Evolutionary conservation across 2,113 vertebrate genomes (phyloP), one percentile per base, ranked within the genome.

Genomic region (Psittacara wagleri): DNA sequence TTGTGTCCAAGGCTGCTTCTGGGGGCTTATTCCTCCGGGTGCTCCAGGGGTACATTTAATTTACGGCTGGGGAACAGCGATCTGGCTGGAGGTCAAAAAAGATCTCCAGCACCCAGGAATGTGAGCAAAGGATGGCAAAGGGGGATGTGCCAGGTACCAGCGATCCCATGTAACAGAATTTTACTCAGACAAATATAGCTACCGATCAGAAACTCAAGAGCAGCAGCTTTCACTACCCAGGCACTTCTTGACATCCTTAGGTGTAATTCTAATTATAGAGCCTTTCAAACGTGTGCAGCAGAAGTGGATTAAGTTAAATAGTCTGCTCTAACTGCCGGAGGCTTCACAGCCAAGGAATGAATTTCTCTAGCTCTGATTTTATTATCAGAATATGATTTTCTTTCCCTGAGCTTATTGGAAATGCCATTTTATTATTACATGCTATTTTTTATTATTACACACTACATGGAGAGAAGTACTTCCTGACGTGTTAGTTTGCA

Each of bases 281-380:
- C 83, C 69, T 93, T 96, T 94, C 93, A 94, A 88, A 90, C 13
- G 8, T 90, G 43, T 83, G 86, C 1, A 0, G 91, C 57, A 95
- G 68, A 89, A 96, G 91, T 96, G 85, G 94, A 96, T 97, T 97
- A 97, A 97, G 92, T 95, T 96, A 91, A 97, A 93, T 88, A 94
- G 91, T 92, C 95, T 97, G 61, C 87, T 96, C 62, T 82, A 70
- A 88, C 74, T 94, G 96, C 95, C 84, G 79, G 92, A 86, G 95
- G 96, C 94, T 93, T 91, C 81, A 51, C 33, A 54, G 86, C 91
- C 76, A 61, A 82, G 67, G 86, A 93, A 68, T 80, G 37, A 91
- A 87, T 96, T 90, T 80, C 68, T 90, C 83, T 76, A 82, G 41
- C 83, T 92, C 88, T 91, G 90, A 86, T 88, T 96, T 96, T 95